phyloP scores from a whole-genome alignment of 2,888 invertebrate genomes.

The Siphlonurus alternatus region DNA sequence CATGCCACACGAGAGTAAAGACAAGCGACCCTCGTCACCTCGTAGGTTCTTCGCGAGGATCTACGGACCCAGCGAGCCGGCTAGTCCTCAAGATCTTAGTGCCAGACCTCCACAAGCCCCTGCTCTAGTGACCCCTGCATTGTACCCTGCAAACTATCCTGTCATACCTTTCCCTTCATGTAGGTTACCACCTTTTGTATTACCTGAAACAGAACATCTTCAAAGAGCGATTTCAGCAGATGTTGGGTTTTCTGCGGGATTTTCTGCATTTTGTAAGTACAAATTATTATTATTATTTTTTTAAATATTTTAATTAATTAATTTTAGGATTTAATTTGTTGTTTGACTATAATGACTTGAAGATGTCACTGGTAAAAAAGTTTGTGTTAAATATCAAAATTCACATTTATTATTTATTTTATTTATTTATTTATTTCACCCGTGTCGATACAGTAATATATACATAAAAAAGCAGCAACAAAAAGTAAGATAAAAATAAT shows the following conservation, averaged over 20 bases:
- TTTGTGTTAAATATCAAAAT: not conserved
- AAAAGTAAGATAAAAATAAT: no score
- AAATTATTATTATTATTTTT: no score
- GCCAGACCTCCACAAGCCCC: not conserved
- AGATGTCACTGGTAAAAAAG: not conserved
- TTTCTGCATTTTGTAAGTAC: not conserved
- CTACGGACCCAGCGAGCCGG: conserved; percentile 37
- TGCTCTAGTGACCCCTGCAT: not conserved
- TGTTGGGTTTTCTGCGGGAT: not conserved
- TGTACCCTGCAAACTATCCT: not conserved
- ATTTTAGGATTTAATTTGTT: not conserved
- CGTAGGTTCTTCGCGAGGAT: conserved; percentile 63
- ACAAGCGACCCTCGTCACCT: conserved; percentile 48
- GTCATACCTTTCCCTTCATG: not conserved
- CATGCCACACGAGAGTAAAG: not conserved
- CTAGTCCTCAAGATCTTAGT: not conserved
- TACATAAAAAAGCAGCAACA: no score
- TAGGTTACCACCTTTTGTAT: not conserved
- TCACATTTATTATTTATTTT: no score
- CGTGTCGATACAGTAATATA: no score
- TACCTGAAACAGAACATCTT: not conserved
- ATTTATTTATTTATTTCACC: no score
- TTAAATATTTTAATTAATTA: not conserved
- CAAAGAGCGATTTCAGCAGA: not conserved
- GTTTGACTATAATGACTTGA: not conserved